Evolutionary conservation across 2,888 invertebrate species (phyloP).

Genomic region (Saturnia pavonia): DNA sequence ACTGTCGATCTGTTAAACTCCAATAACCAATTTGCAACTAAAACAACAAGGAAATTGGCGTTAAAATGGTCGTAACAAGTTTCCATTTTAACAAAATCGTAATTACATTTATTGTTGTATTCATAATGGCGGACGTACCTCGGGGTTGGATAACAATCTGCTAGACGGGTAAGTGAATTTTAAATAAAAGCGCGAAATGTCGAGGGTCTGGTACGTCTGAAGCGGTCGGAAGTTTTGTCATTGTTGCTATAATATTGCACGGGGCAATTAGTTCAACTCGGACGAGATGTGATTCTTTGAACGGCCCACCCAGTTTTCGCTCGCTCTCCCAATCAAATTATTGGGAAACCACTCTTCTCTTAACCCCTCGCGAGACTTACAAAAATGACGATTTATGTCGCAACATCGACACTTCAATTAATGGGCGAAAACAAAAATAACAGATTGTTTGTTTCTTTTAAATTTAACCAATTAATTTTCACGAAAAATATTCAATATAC

Average conservation of each 20-base stretch:
- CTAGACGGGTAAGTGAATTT: constrained; percentile 76
- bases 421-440: constrained; percentile 41
- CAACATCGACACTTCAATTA: constrained; percentile 63
- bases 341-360: constrained; percentile 52
- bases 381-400: constrained; percentile 30
- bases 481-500: background rate
- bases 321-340: constrained; percentile 71
- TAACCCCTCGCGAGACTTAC: constrained; percentile 46
- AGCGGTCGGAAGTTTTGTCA: constrained; percentile 74
- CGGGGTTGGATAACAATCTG: constrained; percentile 70
- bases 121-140: constrained; percentile 62
- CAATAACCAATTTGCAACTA: constrained; percentile 27
- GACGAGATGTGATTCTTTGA: constrained; percentile 57
- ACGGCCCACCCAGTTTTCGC: constrained; percentile 32
- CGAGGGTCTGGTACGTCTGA: constrained; percentile 59
- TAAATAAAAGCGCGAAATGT: constrained; percentile 75
- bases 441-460: background rate
- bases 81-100: constrained; percentile 53
- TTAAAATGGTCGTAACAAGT: constrained; percentile 36
- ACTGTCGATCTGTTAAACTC: constrained; percentile 46
- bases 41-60: constrained; percentile 27
- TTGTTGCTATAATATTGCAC: constrained; percentile 80
- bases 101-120: constrained; percentile 70
- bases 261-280: constrained; percentile 76
- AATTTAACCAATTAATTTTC: background rate